Evolutionary conservation across 2,888 invertebrate species (phyloP).

Genomic region (Cylloceria caligata): DNA sequence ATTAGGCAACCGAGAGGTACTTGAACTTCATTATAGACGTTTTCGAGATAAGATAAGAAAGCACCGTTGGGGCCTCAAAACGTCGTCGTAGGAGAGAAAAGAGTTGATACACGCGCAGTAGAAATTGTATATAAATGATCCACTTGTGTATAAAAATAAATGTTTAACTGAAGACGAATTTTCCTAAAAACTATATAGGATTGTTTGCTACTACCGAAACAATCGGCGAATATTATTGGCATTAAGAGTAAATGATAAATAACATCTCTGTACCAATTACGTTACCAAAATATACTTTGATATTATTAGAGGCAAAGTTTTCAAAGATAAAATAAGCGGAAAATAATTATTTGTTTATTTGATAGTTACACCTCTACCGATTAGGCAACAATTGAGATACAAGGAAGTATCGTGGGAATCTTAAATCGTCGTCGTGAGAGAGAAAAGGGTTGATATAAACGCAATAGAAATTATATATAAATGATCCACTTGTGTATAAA

Average conservation of each 20-base stretch:
- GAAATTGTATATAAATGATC: neutral
- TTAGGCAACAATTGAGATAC: too few relatives aligned
- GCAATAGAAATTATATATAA: neutral
- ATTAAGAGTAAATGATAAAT: conserved; percentile 1
- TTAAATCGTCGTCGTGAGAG: neutral
- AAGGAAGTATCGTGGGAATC: neutral
- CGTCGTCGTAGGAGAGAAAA: neutral
- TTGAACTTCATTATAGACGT: conserved; percentile 7
- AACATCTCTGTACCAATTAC: conserved; percentile 19
- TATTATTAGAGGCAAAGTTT: too few relatives aligned
- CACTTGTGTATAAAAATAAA: neutral
- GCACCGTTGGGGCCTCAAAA: neutral
- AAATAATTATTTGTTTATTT: too few relatives aligned
- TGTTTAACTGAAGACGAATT: neutral
- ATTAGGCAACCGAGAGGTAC: neutral
- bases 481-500: neutral
- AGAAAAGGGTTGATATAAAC: neutral
- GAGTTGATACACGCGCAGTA: neutral
- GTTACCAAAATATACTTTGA: too few relatives aligned
- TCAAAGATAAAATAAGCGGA: too few relatives aligned
- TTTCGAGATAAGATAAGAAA: conserved; percentile 22
- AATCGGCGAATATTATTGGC: neutral
- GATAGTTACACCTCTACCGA: too few relatives aligned
- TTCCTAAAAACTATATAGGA: neutral
- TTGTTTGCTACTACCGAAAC: neutral